Conservation (phyloP, 2,888 invertebrate genomes). For the Parasteatoda lunata region DNA sequence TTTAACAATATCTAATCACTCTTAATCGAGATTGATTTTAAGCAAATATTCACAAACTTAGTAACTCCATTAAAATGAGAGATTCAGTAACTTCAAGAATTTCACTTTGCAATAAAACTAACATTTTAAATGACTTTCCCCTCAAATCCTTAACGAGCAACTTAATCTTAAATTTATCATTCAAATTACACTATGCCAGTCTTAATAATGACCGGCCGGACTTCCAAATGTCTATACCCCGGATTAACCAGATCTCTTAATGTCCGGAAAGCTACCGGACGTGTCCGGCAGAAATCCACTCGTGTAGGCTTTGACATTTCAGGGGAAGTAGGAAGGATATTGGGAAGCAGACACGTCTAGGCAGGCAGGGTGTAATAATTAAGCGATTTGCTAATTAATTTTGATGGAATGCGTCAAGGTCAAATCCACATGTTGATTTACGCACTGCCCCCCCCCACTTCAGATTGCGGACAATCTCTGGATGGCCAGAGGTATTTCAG, state of each 20-base stretch:
- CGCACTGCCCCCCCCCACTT: not conserved
- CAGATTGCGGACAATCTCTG: not conserved
- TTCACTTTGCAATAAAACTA: too few species aligned
- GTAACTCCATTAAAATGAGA: too few species aligned
- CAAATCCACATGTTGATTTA: constrained; percentile 23
- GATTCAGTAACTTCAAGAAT: too few species aligned
- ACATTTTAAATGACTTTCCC: too few species aligned
- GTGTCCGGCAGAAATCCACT: too few species aligned
- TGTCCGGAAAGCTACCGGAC: too few species aligned
- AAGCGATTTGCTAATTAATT: constrained; percentile 39
- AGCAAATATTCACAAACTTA: too few species aligned
- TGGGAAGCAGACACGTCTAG: not conserved
- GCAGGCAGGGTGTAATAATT: not conserved
- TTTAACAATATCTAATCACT: too few species aligned
- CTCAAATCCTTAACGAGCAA: not conserved
- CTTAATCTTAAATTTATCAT: not conserved
- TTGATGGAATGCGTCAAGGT: constrained; percentile 24
- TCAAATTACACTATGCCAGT: constrained; percentile 16
- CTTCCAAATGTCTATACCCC: not conserved
- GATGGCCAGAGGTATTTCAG: not conserved
- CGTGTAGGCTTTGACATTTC: too few species aligned
- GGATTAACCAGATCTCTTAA: too few species aligned
- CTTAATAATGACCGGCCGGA: not conserved
- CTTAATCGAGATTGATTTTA: too few species aligned
- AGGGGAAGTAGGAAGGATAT: too few species aligned